A percentile compares a stretch with the other conserved stretches of the same genome.
Conservation (phyloP, 2,888 invertebrate genomes). For the Serrognathus titanus region DNA sequence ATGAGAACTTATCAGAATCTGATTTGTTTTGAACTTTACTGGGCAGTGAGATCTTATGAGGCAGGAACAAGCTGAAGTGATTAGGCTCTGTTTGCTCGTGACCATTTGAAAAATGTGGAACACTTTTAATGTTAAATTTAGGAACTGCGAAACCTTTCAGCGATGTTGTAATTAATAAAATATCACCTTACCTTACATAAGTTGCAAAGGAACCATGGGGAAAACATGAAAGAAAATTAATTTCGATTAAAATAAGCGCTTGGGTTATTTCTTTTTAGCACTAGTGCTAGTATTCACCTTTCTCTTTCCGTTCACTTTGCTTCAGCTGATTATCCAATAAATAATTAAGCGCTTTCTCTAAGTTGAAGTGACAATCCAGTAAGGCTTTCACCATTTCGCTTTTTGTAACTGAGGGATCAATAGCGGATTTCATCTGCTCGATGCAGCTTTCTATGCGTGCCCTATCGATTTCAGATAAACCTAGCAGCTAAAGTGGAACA, state of each 20-base stretch:
- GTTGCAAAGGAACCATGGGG: conserved; percentile 30
- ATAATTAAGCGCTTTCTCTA: conserved; percentile 69
- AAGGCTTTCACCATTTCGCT: conserved; percentile 69
- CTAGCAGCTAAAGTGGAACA: background rate
- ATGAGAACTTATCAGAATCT: conserved; percentile 18
- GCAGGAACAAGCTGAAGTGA: no score
- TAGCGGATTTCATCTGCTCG: conserved; percentile 73
- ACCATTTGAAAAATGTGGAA: no score
- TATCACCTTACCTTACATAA: conserved; percentile 54
- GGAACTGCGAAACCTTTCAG: conserved; percentile 31
- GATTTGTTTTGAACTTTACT: conserved; percentile 3
- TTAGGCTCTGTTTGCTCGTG: no score
- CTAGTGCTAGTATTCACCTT: conserved; percentile 43
- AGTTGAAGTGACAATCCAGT: conserved; percentile 68
- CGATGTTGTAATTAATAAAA: conserved; percentile 12
- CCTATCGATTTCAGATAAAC: conserved; percentile 64
- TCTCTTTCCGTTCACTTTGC: conserved; percentile 31
- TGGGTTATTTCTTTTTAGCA: background rate
- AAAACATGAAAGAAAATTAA: conserved; percentile 37
- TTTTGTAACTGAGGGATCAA: conserved; percentile 58
- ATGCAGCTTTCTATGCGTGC: conserved; percentile 78
- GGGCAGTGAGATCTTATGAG: background rate
- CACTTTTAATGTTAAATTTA: conserved; percentile 17
- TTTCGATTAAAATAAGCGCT: background rate
- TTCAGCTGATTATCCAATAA: conserved; percentile 47